Evolutionary conservation across 2,888 invertebrate genomes (phyloP), one percentile per base, ranked within the genome.

Genomic region (Bembecia ichneumoniformis): DNA sequence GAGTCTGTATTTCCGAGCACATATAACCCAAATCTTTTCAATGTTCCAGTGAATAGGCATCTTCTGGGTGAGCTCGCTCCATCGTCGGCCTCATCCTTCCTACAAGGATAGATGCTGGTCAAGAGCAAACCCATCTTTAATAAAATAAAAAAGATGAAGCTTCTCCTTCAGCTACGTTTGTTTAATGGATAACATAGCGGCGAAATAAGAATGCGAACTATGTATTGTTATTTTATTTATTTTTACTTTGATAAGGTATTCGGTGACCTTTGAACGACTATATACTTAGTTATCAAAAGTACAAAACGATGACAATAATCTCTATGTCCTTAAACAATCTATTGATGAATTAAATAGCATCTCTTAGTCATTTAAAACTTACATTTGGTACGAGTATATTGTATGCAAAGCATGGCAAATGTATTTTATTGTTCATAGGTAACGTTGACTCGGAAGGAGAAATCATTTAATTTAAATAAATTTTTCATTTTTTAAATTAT

Each of bases 231-330:
- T 87, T 86, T 84, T 86, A 81, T 82, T 80, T 71, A 80, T 80
- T 81, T 82, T 81, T 82, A 82, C 75, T 81, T 82, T 81, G 83
- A 82, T 75, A 84, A 83, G 84, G 83, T 84, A 80, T 76, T 83
- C 79, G 77, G 82, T 83, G 86, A 84, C 80, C 84, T 84, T 82
- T 74, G 77, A 80, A 77, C 77, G 77, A 80, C 78, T 79, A 78
- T 28, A 78, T 68, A n/a, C n/a, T n/a, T n/a, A 74, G 70, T 71
- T 86, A 86, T 82, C 78, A 84, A 84, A 86, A 87, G 77, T 84
- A 83, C 72, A 86, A 86, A 86, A 84, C 68, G 69, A 77, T 70
- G 68, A 65, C 71, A 71, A 76, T 77, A 78, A 81, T 79, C 75
- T 80, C 78, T 83, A 82, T 76, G 66, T 2, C 58, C 71, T 72